Percentiles rank a stretch among this genome's conserved stretches.
Conservation (phyloP, 1,140 invertebrate species). For the Nixonia krombeini region DNA sequence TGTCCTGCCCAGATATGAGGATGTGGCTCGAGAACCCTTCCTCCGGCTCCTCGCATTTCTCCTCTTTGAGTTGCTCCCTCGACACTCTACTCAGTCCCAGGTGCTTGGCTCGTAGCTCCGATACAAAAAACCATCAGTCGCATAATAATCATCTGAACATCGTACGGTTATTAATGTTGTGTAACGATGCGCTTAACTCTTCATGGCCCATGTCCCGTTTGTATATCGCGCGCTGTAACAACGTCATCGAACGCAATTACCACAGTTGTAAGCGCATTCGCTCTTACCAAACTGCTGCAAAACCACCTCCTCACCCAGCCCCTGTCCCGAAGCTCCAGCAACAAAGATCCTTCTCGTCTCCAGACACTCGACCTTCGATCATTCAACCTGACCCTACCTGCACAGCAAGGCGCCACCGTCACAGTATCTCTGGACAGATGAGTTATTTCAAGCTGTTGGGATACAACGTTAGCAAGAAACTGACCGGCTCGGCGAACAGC, state of each 20-base stretch:
- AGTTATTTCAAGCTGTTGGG: slow-evolving; percentile 91
- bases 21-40: not conserved
- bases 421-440: slow-evolving; percentile 94
- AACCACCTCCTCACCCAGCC: slow-evolving; percentile 34
- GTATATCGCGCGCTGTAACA: slow-evolving; percentile 12
- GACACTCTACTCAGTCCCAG: slow-evolving; percentile 21
- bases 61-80: slow-evolving; percentile 21
- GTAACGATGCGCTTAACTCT: not conserved
- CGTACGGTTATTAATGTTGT: too few species aligned
- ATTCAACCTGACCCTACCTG: slow-evolving; percentile 74
- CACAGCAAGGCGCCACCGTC: slow-evolving; percentile 85
- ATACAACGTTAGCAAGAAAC: slow-evolving; percentile 79
- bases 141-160: slow-evolving; percentile 5
- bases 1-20: slow-evolving; percentile 26
- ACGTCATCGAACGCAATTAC: slow-evolving; percentile 11
- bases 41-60: slow-evolving; percentile 12
- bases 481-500: slow-evolving; percentile 81
- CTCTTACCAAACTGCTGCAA: too few species aligned
- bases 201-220: not conserved
- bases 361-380: slow-evolving; percentile 71
- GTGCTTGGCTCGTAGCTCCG: slow-evolving; percentile 35
- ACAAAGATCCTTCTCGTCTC: slow-evolving; percentile 69
- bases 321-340: slow-evolving; percentile 58
- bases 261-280: slow-evolving; percentile 39
- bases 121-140: slow-evolving; percentile 30